Percentiles rank a stretch among this genome's conserved stretches.
These are phyloP conservation scores for Neodiprion fabricii DNA, from an alignment of 1,140 invertebrate species.

Conservation along the genomic window DNA sequence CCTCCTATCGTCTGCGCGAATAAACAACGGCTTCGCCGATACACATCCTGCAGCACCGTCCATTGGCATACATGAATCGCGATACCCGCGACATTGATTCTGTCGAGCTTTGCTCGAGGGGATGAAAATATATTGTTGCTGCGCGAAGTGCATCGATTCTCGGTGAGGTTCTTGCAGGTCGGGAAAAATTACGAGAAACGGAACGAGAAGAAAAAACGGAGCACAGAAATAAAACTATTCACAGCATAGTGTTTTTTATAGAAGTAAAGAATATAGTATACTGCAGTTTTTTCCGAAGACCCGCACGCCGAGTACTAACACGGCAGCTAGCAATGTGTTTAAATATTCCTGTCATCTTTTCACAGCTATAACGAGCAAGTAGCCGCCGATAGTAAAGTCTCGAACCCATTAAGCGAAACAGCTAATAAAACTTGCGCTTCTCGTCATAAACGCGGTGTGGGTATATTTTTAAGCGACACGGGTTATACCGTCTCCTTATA, in stretches of 20 bases:
- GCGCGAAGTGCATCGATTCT: too few species aligned
- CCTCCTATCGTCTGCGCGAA: background rate
- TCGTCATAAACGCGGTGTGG: conserved; percentile 2
- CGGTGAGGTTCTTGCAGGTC: too few species aligned
- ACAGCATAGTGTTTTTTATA: too few species aligned
- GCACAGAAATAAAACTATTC: too few species aligned
- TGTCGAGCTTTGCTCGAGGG: background rate
- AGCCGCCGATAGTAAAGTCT: conserved; percentile 14
- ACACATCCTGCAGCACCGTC: background rate
- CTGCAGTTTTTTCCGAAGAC: background rate
- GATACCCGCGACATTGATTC: background rate
- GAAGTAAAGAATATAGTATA: background rate
- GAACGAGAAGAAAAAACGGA: too few species aligned
- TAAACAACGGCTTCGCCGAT: background rate
- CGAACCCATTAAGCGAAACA: conserved; percentile 15
- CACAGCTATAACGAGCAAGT: conserved; percentile 10
- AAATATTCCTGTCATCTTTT: conserved; percentile 11
- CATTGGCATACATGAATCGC: background rate
- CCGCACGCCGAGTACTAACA: background rate
- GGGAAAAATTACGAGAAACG: too few species aligned
- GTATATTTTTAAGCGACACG: conserved; percentile 12
- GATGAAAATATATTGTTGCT: too few species aligned
- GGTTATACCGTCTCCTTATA: background rate
- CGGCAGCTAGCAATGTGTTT: background rate
- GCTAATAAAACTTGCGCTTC: conserved; percentile 14